Evolutionary conservation across 2,797 vertebrate genomes (phyloP), one percentile per base, ranked within the genome.

Genomic region (Semotilus atromaculatus): DNA sequence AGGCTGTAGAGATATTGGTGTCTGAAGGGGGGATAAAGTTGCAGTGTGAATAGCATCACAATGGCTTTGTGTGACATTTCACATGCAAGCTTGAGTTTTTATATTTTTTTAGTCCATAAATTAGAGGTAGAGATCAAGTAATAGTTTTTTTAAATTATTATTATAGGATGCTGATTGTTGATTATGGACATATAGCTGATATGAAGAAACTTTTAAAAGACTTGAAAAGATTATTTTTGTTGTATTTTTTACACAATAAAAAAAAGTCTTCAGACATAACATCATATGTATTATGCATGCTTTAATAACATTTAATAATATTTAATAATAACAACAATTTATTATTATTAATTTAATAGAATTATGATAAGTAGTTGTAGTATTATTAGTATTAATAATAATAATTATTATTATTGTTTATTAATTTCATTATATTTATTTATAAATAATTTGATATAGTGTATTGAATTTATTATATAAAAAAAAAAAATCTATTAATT

Each of bases 1-100:
- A 99, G 0, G 96, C 96, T 77, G 92, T 86, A 0, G 93, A 95
- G 70, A 96, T 85, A 26, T 98, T 97, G 85, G 94, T 96, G 75
- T 93, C 98, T 99, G 91, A 76, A 7, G 11, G 21, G 51, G 60
- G 62, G 45, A 75, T 34, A 84, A 26, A 43, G 6, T 31, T 64
- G 26, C 26, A 36, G 21, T 45, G n/a, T 55, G 0, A 16, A 19
- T 23, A 70, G 31, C 10, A 45, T n/a, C 73, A 21, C 16, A 34
- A 5, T 0, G 7, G 21, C 31, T 36, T 36, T 21, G 14, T 31
- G 60, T 18, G 60, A 64, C n/a, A 29, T 64, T 64, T 31, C 19
- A 19, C 19, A 62, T 16, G 13, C 26, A 62, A 29, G 26, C 2
- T 29, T 62, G 26, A 14, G 26, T 16, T 29, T 62, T 64, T 64